Percentiles rank a stretch among this genome's conserved stretches.
Conservation (phyloP, 2,797 vertebrate species). For the Ispidina picta region DNA sequence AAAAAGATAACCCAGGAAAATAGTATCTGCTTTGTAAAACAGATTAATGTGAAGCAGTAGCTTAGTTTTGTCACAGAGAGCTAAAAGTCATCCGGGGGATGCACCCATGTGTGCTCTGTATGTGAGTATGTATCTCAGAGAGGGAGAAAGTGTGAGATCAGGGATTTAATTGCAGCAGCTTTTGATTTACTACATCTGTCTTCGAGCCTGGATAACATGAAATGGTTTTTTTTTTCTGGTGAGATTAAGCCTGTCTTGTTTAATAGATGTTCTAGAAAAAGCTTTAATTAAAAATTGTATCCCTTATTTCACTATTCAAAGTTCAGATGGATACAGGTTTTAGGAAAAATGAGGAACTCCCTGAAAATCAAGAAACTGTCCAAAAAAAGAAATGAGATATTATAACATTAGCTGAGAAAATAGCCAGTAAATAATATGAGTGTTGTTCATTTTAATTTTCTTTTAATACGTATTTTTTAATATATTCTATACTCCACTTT, state of each 20-base stretch:
- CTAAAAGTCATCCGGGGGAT: not conserved
- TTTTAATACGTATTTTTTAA: not conserved
- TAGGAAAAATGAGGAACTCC: not conserved
- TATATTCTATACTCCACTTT: not conserved
- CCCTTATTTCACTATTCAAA: not conserved
- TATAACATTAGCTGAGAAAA: not conserved
- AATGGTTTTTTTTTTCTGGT: not conserved
- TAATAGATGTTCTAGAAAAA: not conserved
- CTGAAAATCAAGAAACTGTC: not conserved
- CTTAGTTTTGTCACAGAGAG: not conserved
- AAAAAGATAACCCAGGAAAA: not conserved
- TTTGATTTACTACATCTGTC: not conserved
- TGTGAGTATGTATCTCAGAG: not conserved
- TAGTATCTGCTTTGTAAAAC: not conserved
- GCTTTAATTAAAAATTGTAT: not conserved
- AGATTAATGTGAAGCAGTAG: not conserved
- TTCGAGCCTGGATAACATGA: not conserved
- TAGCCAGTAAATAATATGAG: not conserved
- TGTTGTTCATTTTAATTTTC: not conserved
- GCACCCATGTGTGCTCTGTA: accelerated
- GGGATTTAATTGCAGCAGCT: not conserved
- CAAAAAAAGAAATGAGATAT: not conserved
- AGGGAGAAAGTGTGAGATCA: not conserved
- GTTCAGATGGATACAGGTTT: not conserved
- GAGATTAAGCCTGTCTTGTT: not conserved